Evolutionary conservation across 2,113 vertebrate species (phyloP), one percentile per base, ranked within the genome.

Genomic region (Chelonoidis abingdonii): DNA sequence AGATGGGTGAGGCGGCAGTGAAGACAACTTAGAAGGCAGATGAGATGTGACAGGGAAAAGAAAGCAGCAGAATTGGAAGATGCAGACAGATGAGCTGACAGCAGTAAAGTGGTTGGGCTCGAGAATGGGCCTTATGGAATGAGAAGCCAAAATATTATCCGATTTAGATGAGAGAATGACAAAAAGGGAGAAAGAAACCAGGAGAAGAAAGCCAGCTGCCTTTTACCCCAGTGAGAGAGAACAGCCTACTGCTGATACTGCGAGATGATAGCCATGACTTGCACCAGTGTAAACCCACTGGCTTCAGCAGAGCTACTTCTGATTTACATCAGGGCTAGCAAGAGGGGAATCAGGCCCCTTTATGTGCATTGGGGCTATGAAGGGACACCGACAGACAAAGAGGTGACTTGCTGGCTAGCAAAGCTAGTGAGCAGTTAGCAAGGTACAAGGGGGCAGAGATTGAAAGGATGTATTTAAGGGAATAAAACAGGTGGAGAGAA

Each of bases 11-110:
- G 80, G 80, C 83, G 86, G 72, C 47, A 24, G 75, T 80, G 82
- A 93, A 89, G 82, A 89, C 57, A 89, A 57, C 86, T 80, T 57
- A 85, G 57, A 72, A 87, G 59, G 59, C 35, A 72, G 52, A 85
- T 85, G 59, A 53, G 59, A 75, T 89, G 50, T 75, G 91, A 89
- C 87, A 93, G 50, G 59, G 44, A 10, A 89, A 79, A 57, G 59
- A 72, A 88, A 89, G 57, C 84, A 62, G 75, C 59, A 50, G 57
- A 85, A 93, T 80, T 84, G 59, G 87, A 85, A 80, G 50, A 89
- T 89, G 82, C 91, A 93, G 84, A 93, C 75, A 56, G 82, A 93
- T 93, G 87, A 93, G 91, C 87, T 93, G 91, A 93, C 87, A 89
- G 75, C 41, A 93, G 87, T 89, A 89, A 89, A 80, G 82, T 72